Percentiles rank a stretch among this genome's conserved stretches.
These are phyloP conservation scores for Phataginus tricuspis DNA, from an alignment of 2,797 vertebrate species.

Conservation along the genomic window DNA sequence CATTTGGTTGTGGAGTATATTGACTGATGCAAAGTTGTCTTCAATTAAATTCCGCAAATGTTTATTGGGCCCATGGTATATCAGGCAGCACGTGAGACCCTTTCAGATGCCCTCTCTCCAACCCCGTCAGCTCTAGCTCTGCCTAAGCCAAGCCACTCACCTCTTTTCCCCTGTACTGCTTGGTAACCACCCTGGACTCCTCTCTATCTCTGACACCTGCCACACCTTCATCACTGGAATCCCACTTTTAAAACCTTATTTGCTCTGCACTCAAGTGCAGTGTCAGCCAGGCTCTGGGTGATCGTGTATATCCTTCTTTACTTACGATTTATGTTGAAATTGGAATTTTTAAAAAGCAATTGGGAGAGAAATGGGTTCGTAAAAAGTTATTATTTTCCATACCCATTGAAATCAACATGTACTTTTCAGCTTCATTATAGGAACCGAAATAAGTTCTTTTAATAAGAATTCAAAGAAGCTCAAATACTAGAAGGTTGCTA, in stretches of 20 bases:
- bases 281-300: background rate
- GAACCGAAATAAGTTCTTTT: slow-evolving; percentile 27
- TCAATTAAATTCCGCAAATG: background rate
- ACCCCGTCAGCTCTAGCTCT: background rate
- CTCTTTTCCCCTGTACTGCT: background rate
- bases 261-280: background rate
- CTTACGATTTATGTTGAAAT: slow-evolving; percentile 33
- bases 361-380: background rate
- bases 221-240: background rate
- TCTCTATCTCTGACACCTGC: background rate
- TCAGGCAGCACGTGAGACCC: background rate
- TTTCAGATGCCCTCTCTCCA: background rate
- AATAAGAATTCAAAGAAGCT: slow-evolving; percentile 35
- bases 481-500: background rate
- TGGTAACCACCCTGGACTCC: no score
- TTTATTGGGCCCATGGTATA: background rate
- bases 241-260: slow-evolving; percentile 12
- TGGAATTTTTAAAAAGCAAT: background rate
- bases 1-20: background rate
- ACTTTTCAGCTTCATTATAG: slow-evolving; percentile 3
- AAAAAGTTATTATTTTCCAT: slow-evolving; percentile 39
- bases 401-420: background rate
- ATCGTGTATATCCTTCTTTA: background rate
- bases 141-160: no score
- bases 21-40: background rate